phyloP scores from a whole-genome alignment of 2,888 invertebrate species.

The Plebejus melissa region DNA sequence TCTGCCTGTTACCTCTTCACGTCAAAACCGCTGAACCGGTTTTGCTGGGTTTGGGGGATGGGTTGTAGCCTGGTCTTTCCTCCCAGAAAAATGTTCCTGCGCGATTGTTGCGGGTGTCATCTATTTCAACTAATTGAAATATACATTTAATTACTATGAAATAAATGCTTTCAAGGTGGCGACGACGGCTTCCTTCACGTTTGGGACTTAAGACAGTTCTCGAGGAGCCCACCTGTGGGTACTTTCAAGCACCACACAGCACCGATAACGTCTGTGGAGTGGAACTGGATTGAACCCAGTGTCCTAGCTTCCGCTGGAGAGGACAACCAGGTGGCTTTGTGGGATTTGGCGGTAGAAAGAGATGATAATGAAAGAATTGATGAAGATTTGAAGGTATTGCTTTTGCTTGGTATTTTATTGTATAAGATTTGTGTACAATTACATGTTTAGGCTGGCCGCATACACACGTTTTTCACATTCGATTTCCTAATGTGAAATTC shows the following conservation, averaged over 20 bases:
- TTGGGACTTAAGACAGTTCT: slow-evolving; percentile 96
- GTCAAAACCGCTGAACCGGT: no score
- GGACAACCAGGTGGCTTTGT: slow-evolving; percentile 97
- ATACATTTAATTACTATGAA: background rate
- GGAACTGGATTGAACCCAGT: slow-evolving; percentile 96
- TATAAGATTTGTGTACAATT: no score
- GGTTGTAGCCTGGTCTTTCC: no score
- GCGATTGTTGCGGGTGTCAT: no score
- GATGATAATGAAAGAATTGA: slow-evolving; percentile 81
- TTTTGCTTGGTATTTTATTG: slow-evolving; percentile 25
- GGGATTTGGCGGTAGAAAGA: slow-evolving; percentile 96
- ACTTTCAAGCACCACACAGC: slow-evolving; percentile 96
- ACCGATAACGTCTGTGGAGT: slow-evolving; percentile 97
- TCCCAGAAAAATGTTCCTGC: no score
- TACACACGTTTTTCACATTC: no score
- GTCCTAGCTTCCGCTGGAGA: slow-evolving; percentile 95
- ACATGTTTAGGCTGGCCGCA: no score
- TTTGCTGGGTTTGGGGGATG: no score
- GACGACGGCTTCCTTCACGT: slow-evolving; percentile 97
- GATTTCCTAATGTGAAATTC: no score
- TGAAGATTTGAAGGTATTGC: slow-evolving; percentile 69
- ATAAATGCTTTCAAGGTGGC: slow-evolving; percentile 82
- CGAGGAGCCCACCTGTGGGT: slow-evolving; percentile 89
- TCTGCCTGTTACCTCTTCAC: no score
- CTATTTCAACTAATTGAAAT: no score